Base-by-base conservation (phyloP, 1,140 invertebrate species). In the Heliconius congener region DNA sequence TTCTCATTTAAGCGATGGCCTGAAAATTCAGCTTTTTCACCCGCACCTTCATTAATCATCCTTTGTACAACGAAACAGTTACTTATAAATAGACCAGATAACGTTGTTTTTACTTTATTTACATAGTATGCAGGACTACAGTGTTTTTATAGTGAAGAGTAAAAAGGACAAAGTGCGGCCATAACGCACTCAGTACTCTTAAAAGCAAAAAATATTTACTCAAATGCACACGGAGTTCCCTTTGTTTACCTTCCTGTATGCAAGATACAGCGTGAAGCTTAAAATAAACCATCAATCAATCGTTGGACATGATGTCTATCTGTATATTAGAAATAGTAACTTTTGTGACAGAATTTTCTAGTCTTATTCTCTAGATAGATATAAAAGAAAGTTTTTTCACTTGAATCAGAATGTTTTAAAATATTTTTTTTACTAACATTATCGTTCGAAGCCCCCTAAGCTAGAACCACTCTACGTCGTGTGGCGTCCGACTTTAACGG, bases 41-140 rank as follows among this genome's bases (percentile, higher is more conserved):
- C 27, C 30, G 18, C 30, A 13, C 8, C 57, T 13, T 42, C 74
- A 66, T 76, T 66, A 66, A 76, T 76, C 74, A 76, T 76, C 57
- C 13, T 76, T 76, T 66, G 27, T 39, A 66, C 3, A 71, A 72
- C 23, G 34, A 72, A 37, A 72, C 60, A 30, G 3, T 66, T 13
- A 66, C 9, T 66, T 66, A 66, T 66, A 66, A 66, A 66, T 66
- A 30, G 13, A 27, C 11, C 23, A 66, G 60, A 66, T 16, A 66
- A 16, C 27, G 3, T 6, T 27, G 13, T 66, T 66, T 66, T 30
- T 66, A 66, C 9, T 66, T 60, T 18, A 66, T 66, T 66, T 66
- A 66, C 27, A 66, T 18, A 30, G 11, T 27, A 27, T 30, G 19
- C 2, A 11, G n/a, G 8, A 23, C n/a, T 46, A n/a, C 9, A 9